These are phyloP conservation scores for Crossocerus cetratus DNA, from an alignment of 2,888 invertebrate species.

Conservation along the genomic window DNA sequence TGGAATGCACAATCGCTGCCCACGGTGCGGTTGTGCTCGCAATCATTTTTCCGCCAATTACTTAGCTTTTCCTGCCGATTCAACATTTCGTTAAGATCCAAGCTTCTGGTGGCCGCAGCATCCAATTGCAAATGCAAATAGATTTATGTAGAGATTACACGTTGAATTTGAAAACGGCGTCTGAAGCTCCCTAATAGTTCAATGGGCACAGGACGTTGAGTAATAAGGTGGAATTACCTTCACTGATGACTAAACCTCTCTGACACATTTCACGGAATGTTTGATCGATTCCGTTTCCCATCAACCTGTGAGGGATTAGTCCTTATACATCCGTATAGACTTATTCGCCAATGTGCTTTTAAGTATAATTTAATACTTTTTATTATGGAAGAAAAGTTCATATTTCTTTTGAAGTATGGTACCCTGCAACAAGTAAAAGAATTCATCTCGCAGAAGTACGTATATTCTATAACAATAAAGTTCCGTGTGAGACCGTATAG, in stretches of 20 bases:
- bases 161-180: too few species aligned
- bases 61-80: neutral
- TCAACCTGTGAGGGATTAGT: neutral
- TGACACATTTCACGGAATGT: conserved; percentile 15
- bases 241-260: neutral
- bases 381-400: conserved; percentile 49
- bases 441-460: conserved; percentile 48
- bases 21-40: neutral
- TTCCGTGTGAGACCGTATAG: neutral
- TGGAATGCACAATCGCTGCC: conserved; percentile 19
- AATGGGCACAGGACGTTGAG: too few species aligned
- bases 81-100: neutral
- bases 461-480: neutral
- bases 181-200: too few species aligned
- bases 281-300: conserved; percentile 33
- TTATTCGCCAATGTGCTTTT: neutral
- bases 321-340: too few species aligned
- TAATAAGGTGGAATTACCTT: too few species aligned
- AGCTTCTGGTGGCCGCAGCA: neutral
- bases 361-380: neutral
- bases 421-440: conserved; percentile 47
- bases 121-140: too few species aligned
- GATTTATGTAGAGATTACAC: too few species aligned
- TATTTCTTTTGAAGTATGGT: conserved; percentile 51
- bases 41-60: neutral